Conservation (phyloP, 1,140 invertebrate species). For the Aphelenchoides fujianensis region DNA sequence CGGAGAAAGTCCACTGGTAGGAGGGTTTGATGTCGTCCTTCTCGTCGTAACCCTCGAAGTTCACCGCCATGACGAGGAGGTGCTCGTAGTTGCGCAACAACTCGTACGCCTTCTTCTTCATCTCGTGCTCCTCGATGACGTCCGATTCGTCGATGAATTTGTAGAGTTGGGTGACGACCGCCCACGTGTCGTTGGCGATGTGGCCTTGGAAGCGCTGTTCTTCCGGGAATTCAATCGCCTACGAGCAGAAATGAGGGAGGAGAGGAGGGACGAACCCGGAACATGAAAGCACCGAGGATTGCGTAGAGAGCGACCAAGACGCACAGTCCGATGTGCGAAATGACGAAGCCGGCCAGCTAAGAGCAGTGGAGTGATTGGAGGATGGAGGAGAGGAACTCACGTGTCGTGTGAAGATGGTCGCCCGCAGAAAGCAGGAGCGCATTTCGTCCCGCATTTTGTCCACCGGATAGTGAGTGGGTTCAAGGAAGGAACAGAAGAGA, state of each 20-base stretch:
- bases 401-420: conserved; percentile 48
- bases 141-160: conserved; percentile 68
- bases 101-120: conserved; percentile 70
- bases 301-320: conserved; percentile 89
- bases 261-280: conserved; percentile 66
- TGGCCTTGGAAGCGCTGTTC: conserved; percentile 66
- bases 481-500: too few relatives aligned
- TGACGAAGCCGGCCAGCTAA: conserved; percentile 65
- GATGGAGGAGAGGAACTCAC: too few relatives aligned
- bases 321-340: conserved; percentile 81
- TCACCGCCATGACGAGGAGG: conserved; percentile 73
- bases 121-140: conserved; percentile 74
- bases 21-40: conserved; percentile 67
- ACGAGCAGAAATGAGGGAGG: not conserved
- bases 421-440: conserved; percentile 51
- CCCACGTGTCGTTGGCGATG: conserved; percentile 60
- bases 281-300: conserved; percentile 86
- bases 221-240: conserved; percentile 70
- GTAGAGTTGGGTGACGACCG: conserved; percentile 47
- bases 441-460: conserved; percentile 55
- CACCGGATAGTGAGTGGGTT: too few relatives aligned
- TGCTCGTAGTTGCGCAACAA: conserved; percentile 75
- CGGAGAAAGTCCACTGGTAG: conserved; percentile 73
- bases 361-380: conserved; percentile 35
- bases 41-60: conserved; percentile 74